Base-by-base conservation (phyloP, 2,797 vertebrate genomes). In the Poliocrania exsul region DNA sequence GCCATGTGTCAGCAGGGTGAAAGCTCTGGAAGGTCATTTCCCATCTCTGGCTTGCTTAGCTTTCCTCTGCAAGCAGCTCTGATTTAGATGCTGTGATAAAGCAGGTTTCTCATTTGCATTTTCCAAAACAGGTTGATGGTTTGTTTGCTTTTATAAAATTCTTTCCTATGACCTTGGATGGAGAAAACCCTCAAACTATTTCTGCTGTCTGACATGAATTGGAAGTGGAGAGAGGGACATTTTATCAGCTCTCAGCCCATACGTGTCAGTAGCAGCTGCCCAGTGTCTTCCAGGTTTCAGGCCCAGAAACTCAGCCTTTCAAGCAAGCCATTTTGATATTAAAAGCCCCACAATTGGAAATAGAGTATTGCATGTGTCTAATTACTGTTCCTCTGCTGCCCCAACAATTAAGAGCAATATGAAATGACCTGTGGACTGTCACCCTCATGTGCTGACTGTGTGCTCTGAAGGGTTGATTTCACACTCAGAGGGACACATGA, bases 151-250 rank as follows among this genome's bases (percentile, higher is more conserved):
- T 89, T 58, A 26, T 5, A 64, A 60, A 82, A 92, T 50, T 86
- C 90, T 93, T 95, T 95, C 93, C 91, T 96, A 56, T 83, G 86
- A 96, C 90, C 90, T 97, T 94, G 81, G 42, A 88, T 60, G 54
- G 49, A 88, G 91, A 84, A 92, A 81, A 50, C 29, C 77, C 66
- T 83, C 65, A 56, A 38, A 87, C 88, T 66, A 42, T 57, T 94
- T 86, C 90, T 92, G 79, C 88, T 81, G 1, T 82, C 77, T 96
- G 72, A 88, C n/a, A 71, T 89, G 91, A 91, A 2, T 17, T 81
- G 77, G 93, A 95, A 79, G 77, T 33, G 25, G 83, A 61, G 80
- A 80, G 66, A 74, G 44, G 87, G 75, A 71, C 58, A n/a, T 86
- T 95, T 60, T 29, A 84, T 79, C 86, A 61, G 56, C 82, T 93